Base-by-base conservation (phyloP, 2,797 vertebrate species). In the Darevskia nairensis region DNA sequence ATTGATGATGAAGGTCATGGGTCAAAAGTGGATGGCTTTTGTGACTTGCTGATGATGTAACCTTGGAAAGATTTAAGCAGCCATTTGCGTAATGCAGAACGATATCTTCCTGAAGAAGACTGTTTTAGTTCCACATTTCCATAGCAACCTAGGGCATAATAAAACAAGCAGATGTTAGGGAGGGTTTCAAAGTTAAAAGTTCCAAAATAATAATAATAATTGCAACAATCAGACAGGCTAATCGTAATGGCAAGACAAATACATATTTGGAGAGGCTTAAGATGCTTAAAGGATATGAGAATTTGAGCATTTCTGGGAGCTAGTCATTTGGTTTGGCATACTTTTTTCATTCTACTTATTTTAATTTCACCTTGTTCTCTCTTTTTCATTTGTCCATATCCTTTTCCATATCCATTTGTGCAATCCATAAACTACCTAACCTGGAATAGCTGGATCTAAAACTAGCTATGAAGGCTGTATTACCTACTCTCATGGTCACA, bases 31-130 rank as follows among this genome's bases (percentile, higher is more conserved):
- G 85, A 71, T 87, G 90, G 93, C 66, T 86, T 92, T 91, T 90
- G 91, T 94, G 94, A 92, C 94, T 91, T 93, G 87, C 86, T 94
- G 89, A 92, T 92, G 91, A 92, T 92, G 91, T 93, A 93, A 87
- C 89, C 90, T 88, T 93, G 93, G 95, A 96, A 95, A 93, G 84
- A 92, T 90, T 94, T 95, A 90, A 94, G 93, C 90, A 92, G 92
- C 86, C 82, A 35, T 90, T 94, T 94, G 91, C 93, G 92, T 90
- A 92, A 92, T 89, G 87, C 90, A 92, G 90, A 95, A 95, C 93
- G 92, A 93, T 94, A 80, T 93, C 92, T 92, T 94, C 35, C 93
- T 95, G 92, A 94, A 93, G 94, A 95, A 93, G 84, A 29, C 15
- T 82, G 80, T 95, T 84, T 61, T 3, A 44, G 92, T 93, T 88